phyloP scores from a whole-genome alignment of 1,140 invertebrate genomes.

The Oryzaephilus surinamensis region DNA sequence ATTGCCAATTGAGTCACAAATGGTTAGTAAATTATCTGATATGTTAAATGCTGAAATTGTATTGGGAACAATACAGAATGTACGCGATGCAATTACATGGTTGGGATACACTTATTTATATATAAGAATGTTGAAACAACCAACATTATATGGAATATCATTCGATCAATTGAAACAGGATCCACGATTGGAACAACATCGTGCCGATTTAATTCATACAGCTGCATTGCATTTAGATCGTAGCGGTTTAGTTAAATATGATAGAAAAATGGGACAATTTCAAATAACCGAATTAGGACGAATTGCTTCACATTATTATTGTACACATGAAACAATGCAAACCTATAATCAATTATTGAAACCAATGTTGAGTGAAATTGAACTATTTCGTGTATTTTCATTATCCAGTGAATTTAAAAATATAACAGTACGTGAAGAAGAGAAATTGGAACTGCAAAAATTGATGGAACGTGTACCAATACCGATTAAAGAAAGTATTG shows the following conservation, averaged over 20 bases:
- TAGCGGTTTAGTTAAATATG: conserved; percentile 90
- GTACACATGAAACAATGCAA: conserved; percentile 92
- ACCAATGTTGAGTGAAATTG: conserved; percentile 94
- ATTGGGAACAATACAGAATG: conserved; percentile 89
- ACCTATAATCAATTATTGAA: conserved; percentile 96
- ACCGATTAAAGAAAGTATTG: conserved; percentile 98
- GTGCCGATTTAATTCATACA: conserved; percentile 94
- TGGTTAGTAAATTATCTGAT: conserved; percentile 80
- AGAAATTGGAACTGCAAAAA: conserved; percentile 95
- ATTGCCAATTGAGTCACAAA: conserved; percentile 78
- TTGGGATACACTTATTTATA: conserved; percentile 94
- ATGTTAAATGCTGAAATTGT: conserved; percentile 98
- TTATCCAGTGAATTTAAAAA: conserved; percentile 91
- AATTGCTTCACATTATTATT: conserved; percentile 97
- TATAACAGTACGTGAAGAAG: conserved; percentile 93
- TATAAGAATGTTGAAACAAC: conserved; percentile 77
- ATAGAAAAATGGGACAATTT: conserved; percentile 89
- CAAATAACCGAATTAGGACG: conserved; percentile 83
- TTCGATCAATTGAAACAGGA: conserved; percentile 74
- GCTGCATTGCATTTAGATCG: conserved; percentile 86
- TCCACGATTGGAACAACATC: conserved; percentile 71
- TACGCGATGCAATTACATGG: conserved; percentile 92
- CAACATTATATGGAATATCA: conserved; percentile 80
- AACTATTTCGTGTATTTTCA: conserved; percentile 97
- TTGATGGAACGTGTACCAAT: conserved; percentile 96